A percentile compares a stretch with the other conserved stretches of the same genome.
phyloP scores from a whole-genome alignment of 2,888 invertebrate species.

The Syrista parreyssii region DNA sequence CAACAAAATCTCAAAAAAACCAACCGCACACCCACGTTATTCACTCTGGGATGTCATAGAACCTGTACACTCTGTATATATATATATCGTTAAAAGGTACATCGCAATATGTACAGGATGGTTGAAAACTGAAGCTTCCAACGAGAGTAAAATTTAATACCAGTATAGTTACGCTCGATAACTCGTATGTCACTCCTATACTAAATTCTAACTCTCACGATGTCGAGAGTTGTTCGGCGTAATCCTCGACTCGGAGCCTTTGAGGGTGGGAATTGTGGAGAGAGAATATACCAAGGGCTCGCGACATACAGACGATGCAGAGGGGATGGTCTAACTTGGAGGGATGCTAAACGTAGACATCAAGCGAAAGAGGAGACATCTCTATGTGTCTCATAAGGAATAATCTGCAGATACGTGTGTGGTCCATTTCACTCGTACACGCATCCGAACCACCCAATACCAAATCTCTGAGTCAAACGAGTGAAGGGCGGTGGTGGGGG shows the following conservation, averaged over 20 bases:
- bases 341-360: constrained; percentile 13
- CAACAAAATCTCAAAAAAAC: not conserved
- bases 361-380: constrained; percentile 3
- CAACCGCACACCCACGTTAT: not conserved
- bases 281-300: constrained; percentile 11
- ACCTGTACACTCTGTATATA: not conserved
- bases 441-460: not conserved
- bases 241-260: constrained; percentile 46
- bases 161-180: constrained; percentile 38
- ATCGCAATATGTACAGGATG: not conserved
- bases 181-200: constrained; percentile 45
- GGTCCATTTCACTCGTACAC: constrained; percentile 6
- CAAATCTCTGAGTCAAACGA: no score
- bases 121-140: not conserved
- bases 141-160: constrained; percentile 47
- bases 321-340: constrained; percentile 20
- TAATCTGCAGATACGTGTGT: constrained; percentile 14
- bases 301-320: constrained; percentile 16
- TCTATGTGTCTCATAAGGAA: constrained; percentile 9
- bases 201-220: constrained; percentile 55
- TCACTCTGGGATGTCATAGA: not conserved
- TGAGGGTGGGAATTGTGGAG: constrained; percentile 32
- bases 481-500: no score
- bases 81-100: no score
- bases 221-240: constrained; percentile 45